Evolutionary conservation across 2,888 invertebrate species (phyloP), one percentile per base, ranked within the genome.

Genomic region (Lasioglossum figueresi): DNA sequence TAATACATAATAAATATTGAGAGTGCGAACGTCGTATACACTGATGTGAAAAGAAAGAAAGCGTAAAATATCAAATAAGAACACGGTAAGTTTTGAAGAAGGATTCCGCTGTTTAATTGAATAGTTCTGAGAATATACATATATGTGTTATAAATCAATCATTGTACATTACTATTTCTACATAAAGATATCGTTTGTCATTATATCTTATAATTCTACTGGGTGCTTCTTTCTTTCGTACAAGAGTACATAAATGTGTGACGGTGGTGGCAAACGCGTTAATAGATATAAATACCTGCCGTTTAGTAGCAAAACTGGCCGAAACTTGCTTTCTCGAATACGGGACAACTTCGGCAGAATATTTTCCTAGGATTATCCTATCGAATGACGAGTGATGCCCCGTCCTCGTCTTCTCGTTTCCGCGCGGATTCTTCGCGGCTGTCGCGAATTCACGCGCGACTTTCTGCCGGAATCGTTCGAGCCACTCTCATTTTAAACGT

Each of bases 401-500:
- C 56, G 73, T 68, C 31, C 68, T 56, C 45, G 27, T 45, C 27
- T 37, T 72, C 23, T 43, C 52, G 3, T 71, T 27, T 52, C 52
- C 40, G 19, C n/a, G 31, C 63, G 43, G 34, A n/a, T 37, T 14
- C 43, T 43, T 72, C 75, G 56, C 43, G 12, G 27, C 48, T 37
- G 48, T n/a, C 31, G 48, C 48, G 52, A 31, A 52, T 74, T 52
- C 52, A 52, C 40, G 27, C 4, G n/a, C 37, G n/a, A 48, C 52
- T 56, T 19, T 37, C 37, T 40, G 37, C 19, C 6, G 37, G 76
- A 34, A 70, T 27, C 77, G 34, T 34, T 79, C 66, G 23, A 40
- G 73, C 19, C 66, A n/a, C 37, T 68, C 45, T 66, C 27, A 37
- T 74, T 48, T 73, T 43, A 66, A 48, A 37, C 34, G 43, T 68